These are phyloP conservation scores for Triplophysa siluroides DNA, from an alignment of 2,113 vertebrate genomes.

Conservation along the genomic window DNA sequence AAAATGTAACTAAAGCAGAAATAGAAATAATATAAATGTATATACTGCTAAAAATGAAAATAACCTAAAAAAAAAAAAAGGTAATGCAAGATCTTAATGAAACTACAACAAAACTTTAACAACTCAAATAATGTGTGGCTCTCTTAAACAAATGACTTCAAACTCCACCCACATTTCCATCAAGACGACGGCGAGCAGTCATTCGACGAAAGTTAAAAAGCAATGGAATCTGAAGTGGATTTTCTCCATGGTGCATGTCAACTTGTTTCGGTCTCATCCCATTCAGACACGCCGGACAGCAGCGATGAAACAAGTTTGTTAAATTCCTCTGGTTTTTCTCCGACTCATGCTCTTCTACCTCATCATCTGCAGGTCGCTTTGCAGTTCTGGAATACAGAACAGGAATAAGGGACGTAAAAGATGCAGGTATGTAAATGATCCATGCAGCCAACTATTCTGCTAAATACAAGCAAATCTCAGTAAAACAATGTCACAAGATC, in stretches of 20 bases:
- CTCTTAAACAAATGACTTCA: neutral
- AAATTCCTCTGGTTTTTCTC: conserved; percentile 69
- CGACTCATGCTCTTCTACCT: conserved; percentile 52
- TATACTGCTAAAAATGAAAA: too few species aligned
- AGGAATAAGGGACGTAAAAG: too few species aligned
- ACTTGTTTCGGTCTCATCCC: conserved; percentile 63
- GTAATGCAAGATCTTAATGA: too few species aligned
- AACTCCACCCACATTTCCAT: conserved; percentile 70
- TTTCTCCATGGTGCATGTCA: conserved; percentile 75
- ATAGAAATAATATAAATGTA: too few species aligned
- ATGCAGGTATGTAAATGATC: too few species aligned
- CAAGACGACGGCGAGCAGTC: conserved; percentile 78
- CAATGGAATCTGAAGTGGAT: conserved; percentile 82
- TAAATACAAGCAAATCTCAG: too few species aligned
- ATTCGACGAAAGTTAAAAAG: conserved; percentile 84
- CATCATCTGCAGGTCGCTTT: conserved; percentile 33
- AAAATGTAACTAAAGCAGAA: too few species aligned
- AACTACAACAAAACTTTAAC: too few species aligned
- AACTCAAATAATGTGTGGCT: too few species aligned
- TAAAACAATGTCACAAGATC: neutral
- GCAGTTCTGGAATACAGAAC: neutral
- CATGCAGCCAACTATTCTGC: too few species aligned
- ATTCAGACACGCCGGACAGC: conserved; percentile 77
- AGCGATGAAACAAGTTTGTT: conserved; percentile 70
- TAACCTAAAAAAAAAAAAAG: too few species aligned